Evolutionary conservation across 2,797 vertebrate species (phyloP).

Genomic region (Enteromius anoplus): DNA sequence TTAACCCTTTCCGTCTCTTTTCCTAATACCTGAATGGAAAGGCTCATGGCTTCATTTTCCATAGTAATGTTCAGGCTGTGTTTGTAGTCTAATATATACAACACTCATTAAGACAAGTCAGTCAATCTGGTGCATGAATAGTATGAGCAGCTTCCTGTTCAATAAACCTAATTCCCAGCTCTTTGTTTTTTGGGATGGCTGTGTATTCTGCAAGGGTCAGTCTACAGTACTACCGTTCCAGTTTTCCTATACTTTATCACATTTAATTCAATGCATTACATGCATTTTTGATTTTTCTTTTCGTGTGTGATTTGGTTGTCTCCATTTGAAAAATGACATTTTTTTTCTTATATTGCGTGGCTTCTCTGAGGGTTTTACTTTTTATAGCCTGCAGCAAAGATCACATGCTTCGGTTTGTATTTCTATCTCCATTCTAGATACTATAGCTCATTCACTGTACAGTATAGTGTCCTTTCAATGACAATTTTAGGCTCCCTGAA

Average conservation of each 20-base stretch:
- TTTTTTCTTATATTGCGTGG: background rate
- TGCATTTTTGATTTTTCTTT: no score
- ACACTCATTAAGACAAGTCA: background rate
- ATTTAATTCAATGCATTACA: no score
- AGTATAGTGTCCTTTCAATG: background rate
- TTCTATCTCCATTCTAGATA: background rate
- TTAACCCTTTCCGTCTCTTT: conserved; percentile 51
- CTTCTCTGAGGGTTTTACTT: background rate
- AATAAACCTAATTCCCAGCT: background rate
- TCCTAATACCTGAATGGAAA: background rate
- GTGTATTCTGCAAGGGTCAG: background rate
- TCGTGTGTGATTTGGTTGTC: background rate
- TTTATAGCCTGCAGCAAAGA: background rate
- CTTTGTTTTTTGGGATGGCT: conserved; percentile 17
- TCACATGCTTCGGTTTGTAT: background rate
- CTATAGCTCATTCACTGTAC: background rate
- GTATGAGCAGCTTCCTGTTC: background rate
- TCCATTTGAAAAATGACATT: background rate
- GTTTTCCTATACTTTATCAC: no score
- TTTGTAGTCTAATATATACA: background rate
- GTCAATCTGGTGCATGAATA: background rate
- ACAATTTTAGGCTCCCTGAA: background rate
- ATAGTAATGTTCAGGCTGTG: background rate
- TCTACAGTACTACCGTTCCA: background rate
- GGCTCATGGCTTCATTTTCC: background rate